These are phyloP conservation scores for Meleagris gallopavo DNA, from an alignment of 2,113 vertebrate species.

Conservation along the genomic window DNA sequence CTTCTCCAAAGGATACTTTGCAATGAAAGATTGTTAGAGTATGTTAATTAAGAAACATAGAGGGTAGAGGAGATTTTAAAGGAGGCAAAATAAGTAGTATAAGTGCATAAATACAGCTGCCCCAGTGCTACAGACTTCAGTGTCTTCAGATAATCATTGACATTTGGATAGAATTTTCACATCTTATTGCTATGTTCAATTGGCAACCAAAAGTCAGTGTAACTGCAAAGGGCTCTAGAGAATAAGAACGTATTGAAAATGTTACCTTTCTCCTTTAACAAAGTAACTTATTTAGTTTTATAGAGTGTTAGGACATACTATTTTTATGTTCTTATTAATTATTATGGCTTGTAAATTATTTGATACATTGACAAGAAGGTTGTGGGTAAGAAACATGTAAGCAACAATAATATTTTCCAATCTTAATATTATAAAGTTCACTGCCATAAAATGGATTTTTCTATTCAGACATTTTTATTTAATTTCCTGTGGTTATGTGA, in stretches of 20 bases:
- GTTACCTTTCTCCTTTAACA: not conserved
- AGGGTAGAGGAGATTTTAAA: not conserved
- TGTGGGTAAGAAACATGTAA: not conserved
- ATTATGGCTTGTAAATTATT: not conserved
- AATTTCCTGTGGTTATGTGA: not conserved
- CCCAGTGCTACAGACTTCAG: not conserved
- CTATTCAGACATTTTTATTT: not conserved
- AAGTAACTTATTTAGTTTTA: not conserved
- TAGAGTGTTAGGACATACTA: not conserved
- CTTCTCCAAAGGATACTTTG: not conserved
- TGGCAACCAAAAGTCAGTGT: not conserved
- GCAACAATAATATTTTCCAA: not conserved
- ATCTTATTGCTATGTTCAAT: not conserved
- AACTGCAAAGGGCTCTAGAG: not conserved
- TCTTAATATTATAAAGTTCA: not conserved
- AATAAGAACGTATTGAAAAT: not conserved
- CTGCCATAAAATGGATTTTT: not conserved
- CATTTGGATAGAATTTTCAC: not conserved
- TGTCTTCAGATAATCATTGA: not conserved
- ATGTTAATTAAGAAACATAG: slow-evolving; percentile 42
- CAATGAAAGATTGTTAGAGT: not conserved
- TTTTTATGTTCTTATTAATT: not conserved
- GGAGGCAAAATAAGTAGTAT: not conserved
- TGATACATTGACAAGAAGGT: not conserved
- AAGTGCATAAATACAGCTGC: not conserved